A percentile compares a stretch with the other conserved stretches of the same genome.
Evolutionary conservation across 2,888 invertebrate species (phyloP).

Genomic region (Tridacna crocea): DNA sequence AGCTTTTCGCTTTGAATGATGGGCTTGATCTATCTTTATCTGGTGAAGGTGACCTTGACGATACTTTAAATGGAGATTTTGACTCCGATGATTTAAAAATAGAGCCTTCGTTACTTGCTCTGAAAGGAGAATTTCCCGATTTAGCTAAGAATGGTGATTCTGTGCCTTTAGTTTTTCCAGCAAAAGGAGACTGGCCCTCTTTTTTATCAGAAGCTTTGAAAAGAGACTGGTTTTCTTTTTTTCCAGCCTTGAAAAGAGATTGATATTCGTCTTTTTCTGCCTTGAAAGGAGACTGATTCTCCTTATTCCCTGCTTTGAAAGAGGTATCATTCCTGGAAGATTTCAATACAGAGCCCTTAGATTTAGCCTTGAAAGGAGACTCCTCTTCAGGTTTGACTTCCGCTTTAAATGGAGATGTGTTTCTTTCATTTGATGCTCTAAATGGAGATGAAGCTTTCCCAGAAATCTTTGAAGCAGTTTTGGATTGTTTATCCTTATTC

Average conservation of each 20-base stretch:
- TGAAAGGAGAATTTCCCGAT: slow-evolving; percentile 38
- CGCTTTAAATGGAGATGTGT: slow-evolving; percentile 31
- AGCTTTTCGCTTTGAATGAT: slow-evolving; percentile 11
- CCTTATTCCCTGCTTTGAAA: slow-evolving; percentile 39
- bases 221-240: slow-evolving; percentile 35
- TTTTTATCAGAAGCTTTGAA: slow-evolving; percentile 35
- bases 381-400: slow-evolving; percentile 4
- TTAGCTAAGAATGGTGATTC: slow-evolving; percentile 52
- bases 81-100: slow-evolving; percentile 47
- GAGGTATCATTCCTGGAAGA: slow-evolving; percentile 35
- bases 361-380: slow-evolving; percentile 26
- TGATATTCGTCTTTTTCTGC: slow-evolving; percentile 30
- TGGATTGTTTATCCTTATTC: slow-evolving; percentile 14
- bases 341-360: slow-evolving; percentile 5
- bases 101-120: slow-evolving; percentile 53
- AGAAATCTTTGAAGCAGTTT: slow-evolving; percentile 25
- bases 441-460: slow-evolving; percentile 35
- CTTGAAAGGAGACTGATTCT: slow-evolving; percentile 49
- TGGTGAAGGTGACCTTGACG: slow-evolving; percentile 26
- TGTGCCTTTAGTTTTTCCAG: slow-evolving; percentile 31
- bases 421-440: slow-evolving; percentile 35
- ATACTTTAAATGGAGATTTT: slow-evolving; percentile 53
- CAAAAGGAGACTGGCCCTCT: slow-evolving; percentile 44
- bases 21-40: slow-evolving; percentile 25
- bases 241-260: slow-evolving; percentile 50